Evolutionary conservation across 92 coral and sea anemone species (phyloP).

Genomic region (Chrysogorgia sp.): DNA sequence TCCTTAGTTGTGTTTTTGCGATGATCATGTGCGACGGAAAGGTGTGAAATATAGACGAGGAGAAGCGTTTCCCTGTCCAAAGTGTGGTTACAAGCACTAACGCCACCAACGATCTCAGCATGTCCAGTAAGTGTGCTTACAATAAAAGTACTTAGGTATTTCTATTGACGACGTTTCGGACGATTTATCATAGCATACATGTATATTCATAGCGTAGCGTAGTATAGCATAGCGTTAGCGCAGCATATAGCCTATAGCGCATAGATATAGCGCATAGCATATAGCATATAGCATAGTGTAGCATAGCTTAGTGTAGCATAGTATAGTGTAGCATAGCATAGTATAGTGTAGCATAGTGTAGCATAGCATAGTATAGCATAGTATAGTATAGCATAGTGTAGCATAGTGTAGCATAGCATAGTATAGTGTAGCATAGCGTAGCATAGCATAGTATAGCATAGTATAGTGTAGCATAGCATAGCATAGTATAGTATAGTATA

Average conservation of each 20-base stretch:
- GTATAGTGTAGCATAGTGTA: neutral
- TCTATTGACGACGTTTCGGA: no score
- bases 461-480: neutral
- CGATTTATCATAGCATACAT: no score
- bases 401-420: neutral
- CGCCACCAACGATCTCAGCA: constrained; percentile 91
- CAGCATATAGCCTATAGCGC: neutral
- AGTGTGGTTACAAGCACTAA: constrained; percentile 90
- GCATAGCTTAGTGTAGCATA: neutral
- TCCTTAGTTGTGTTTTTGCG: constrained; percentile 88
- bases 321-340: neutral
- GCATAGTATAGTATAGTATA: neutral
- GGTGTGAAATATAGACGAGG: constrained; percentile 93
- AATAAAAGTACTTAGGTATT: no score
- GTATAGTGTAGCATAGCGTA: neutral
- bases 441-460: neutral
- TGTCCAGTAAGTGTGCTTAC: constrained; percentile 83
- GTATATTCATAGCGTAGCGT: neutral
- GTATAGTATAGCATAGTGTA: neutral
- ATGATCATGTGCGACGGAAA: constrained; percentile 92
- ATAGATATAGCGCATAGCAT: neutral
- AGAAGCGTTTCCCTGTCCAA: constrained; percentile 91
- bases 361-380: neutral
- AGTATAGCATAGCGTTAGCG: neutral
- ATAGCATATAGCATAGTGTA: no score